Evolutionary conservation across 2,888 invertebrate genomes (phyloP).

Genomic region (Gymnosoma rotundatum): DNA sequence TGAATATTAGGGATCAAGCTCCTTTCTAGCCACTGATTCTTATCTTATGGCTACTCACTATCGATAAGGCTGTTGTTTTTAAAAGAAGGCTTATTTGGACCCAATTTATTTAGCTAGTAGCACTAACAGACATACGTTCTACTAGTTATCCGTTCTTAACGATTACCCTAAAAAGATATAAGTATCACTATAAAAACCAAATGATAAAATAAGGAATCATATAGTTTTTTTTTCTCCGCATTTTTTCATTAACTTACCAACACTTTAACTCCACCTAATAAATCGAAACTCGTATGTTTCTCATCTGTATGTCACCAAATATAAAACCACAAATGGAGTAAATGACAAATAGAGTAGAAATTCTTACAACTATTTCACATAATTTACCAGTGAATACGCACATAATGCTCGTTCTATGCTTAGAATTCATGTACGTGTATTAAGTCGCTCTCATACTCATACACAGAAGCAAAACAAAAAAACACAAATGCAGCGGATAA

Average conservation of each 20-base stretch:
- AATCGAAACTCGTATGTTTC: not conserved
- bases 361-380: conserved; percentile 61
- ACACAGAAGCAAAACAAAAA: not conserved
- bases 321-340: conserved; percentile 68
- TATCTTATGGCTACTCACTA: too few relatives aligned
- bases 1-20: too few relatives aligned
- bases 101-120: too few relatives aligned
- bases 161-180: too few relatives aligned
- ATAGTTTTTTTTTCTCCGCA: not conserved
- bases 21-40: too few relatives aligned
- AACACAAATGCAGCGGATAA: conserved; percentile 31
- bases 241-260: not conserved
- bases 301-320: conserved; percentile 21
- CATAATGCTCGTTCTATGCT: not conserved
- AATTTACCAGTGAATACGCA: conserved; percentile 46
- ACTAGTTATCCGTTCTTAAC: too few relatives aligned
- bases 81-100: too few relatives aligned
- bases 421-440: conserved; percentile 16
- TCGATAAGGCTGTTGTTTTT: too few relatives aligned
- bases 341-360: conserved; percentile 69
- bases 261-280: not conserved
- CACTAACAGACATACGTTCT: too few relatives aligned
- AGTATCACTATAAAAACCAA: too few relatives aligned
- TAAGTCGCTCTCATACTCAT: conserved; percentile 5
- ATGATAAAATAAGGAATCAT: too few relatives aligned